Evolutionary conservation across 2,888 invertebrate species (phyloP).

Genomic region (Carterocephalus palaemon): DNA sequence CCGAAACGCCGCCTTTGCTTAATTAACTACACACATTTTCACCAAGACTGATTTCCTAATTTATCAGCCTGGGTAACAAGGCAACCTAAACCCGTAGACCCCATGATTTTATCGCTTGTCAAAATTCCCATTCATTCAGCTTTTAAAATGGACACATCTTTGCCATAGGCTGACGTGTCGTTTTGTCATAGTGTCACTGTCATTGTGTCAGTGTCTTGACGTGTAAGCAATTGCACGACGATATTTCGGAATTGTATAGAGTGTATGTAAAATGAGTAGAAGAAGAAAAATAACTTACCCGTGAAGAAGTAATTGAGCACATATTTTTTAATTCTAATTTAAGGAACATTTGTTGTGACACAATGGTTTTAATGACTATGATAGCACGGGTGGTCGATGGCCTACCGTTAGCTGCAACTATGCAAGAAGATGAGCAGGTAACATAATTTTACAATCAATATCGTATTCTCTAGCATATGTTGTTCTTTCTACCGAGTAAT

Average conservation of each 20-base stretch:
- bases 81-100: constrained; percentile 1
- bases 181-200: constrained; percentile 43
- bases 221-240: constrained; percentile 55
- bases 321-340: constrained; percentile 39
- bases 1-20: too few relatives aligned
- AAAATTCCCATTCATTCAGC: too few relatives aligned
- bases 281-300: constrained; percentile 51
- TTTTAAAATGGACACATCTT: constrained; percentile 33
- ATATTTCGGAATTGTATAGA: constrained; percentile 43
- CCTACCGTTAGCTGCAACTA: constrained; percentile 95
- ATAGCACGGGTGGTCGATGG: constrained; percentile 97
- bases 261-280: constrained; percentile 58
- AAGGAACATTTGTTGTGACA: constrained; percentile 47
- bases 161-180: constrained; percentile 56
- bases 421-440: constrained; percentile 99
- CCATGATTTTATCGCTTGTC: too few relatives aligned
- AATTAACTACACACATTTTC: too few relatives aligned
- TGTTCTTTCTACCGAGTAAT: constrained; percentile 3
- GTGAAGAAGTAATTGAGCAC: constrained; percentile 34
- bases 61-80: too few relatives aligned
- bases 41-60: too few relatives aligned
- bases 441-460: constrained; percentile 17
- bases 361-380: constrained; percentile 98
- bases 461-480: constrained; percentile 7
- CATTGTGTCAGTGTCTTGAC: constrained; percentile 50